These are phyloP conservation scores for Porphyrio hochstetteri DNA, from an alignment of 2,113 vertebrate species.

Conservation along the genomic window DNA sequence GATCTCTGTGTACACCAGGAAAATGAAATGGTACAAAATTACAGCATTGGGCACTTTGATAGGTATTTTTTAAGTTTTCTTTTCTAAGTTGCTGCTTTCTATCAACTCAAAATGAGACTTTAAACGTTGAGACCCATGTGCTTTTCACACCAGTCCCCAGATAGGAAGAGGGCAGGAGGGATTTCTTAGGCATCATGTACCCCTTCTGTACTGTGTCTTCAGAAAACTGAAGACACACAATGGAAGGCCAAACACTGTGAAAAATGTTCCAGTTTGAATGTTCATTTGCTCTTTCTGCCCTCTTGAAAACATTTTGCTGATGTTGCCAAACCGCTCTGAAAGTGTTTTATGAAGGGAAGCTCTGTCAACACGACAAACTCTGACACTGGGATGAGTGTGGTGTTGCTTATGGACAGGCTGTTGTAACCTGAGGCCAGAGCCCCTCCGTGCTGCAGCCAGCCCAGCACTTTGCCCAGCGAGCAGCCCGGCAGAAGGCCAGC, in stretches of 20 bases:
- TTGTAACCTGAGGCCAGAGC: neutral
- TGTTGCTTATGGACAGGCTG: neutral
- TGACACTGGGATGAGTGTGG: neutral
- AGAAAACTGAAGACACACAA: neutral
- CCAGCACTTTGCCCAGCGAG: neutral
- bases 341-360: neutral
- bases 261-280: neutral
- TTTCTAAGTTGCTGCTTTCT: conserved; percentile 1
- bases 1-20: neutral
- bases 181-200: neutral
- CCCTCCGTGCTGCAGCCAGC: neutral
- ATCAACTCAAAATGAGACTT: neutral
- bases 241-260: neutral
- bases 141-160: neutral
- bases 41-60: neutral
- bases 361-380: conserved; percentile 26
- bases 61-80: neutral
- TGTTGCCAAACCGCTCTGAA: neutral
- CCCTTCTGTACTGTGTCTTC: neutral
- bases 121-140: neutral
- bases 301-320: neutral
- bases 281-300: neutral
- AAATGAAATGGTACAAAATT: neutral
- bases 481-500: neutral
- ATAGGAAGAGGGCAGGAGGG: neutral